Evolutionary conservation across 2,888 invertebrate species (phyloP), one percentile per base, ranked within the genome.

Genomic region (Strigamia maritima): DNA sequence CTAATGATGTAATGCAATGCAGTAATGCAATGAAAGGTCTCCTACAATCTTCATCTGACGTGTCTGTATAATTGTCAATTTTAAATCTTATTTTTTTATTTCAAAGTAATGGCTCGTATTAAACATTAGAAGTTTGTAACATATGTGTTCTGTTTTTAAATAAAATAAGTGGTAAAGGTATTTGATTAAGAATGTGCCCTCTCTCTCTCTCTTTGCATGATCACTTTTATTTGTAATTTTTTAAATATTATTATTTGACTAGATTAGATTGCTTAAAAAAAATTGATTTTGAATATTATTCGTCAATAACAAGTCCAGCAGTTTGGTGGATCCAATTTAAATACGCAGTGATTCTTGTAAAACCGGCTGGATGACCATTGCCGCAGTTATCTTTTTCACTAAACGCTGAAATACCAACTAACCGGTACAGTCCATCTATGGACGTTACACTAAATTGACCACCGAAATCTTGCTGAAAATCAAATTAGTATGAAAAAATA

Each of bases 391-490:
- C 77, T 12, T 49, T 49, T 44, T 38, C 24, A 44, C 28, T 49
- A 16, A 77, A 77, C 2, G 77, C 22, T 16, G 77, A 77, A 44
- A 77, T 49, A 12, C 77, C 77, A 44, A 77, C 77, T 49, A 77
- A 22, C 22, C 28, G 22, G 77, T 77, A 77, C 12, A 49, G 14
- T 24, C 28, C 49, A 16, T 77, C 77, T 0, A 2, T 14, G 24
- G 40, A 38, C 2, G 77, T 77, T 8, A 54, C 49, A 49, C 77
- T 77, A 2, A 77, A 44, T 26, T 77, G 77, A 22, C 77, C 77
- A 26, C 77, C 77, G 26, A 44, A 77, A 19, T 77, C 77, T 26
- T 24, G 12, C 77, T 77, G 19, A 76, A 40, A 65, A n/a, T 2
- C 0, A 65, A 24, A 22, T 65, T 6, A 70, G 4, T 49, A 12